Percentiles rank a stretch among this genome's conserved stretches.
These are phyloP conservation scores for Onthophagus sagittarius DNA, from an alignment of 2,888 invertebrate genomes.

Conservation along the genomic window DNA sequence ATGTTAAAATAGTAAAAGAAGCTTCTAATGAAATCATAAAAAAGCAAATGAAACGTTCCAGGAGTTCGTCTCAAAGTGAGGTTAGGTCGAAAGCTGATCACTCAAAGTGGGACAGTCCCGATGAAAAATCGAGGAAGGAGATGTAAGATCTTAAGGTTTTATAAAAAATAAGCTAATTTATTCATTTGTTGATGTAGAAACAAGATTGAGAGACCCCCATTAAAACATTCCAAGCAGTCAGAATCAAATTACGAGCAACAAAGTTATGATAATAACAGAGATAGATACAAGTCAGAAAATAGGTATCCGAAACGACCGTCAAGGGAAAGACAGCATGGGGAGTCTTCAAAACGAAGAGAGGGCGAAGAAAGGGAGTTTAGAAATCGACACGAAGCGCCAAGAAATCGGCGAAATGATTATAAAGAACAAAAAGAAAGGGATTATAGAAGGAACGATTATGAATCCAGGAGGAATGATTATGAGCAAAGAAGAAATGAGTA, in stretches of 20 bases:
- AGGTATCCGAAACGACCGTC: background rate
- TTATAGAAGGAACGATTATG: constrained; percentile 11
- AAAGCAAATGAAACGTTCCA: background rate
- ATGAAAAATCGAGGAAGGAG: constrained; percentile 23
- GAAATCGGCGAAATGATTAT: constrained; percentile 15
- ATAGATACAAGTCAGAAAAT: background rate
- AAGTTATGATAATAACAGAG: background rate
- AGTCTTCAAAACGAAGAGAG: constrained; percentile 17
- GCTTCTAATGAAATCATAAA: background rate
- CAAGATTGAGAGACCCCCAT: background rate
- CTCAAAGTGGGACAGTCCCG: constrained; percentile 35
- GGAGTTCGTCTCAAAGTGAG: background rate
- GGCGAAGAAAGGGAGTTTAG: constrained; percentile 24
- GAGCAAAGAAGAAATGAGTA: constrained; percentile 6
- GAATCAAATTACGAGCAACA: background rate
- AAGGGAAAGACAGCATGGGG: background rate
- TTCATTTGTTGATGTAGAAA: constrained; percentile 11
- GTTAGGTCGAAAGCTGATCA: constrained; percentile 18
- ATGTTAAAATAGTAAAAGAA: background rate
- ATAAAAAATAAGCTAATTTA: background rate
- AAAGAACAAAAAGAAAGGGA: background rate
- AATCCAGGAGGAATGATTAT: constrained; percentile 14
- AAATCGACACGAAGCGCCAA: constrained; percentile 2
- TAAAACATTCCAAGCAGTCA: background rate
- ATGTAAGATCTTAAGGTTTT: constrained; percentile 16